Percentiles rank a stretch among this genome's conserved stretches.
These are phyloP conservation scores for Aleiodes sp. DNA, from an alignment of 1,140 invertebrate genomes.

Conservation along the genomic window DNA sequence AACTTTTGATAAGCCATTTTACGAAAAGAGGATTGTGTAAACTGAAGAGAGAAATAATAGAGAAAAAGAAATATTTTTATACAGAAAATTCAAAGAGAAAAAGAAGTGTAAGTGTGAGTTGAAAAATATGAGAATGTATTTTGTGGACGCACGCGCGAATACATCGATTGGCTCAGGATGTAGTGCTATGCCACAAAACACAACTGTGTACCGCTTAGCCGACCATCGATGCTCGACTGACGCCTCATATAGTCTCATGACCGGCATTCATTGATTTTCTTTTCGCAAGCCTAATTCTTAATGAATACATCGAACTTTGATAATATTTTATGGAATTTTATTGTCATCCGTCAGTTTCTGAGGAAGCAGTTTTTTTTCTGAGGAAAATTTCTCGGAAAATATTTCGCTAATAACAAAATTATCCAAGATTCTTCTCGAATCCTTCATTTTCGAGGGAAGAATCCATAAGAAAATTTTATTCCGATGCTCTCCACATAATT, in stretches of 20 bases:
- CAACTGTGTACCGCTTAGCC: slow-evolving; percentile 43
- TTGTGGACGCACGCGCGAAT: slow-evolving; percentile 49
- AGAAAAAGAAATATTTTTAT: slow-evolving; percentile 17
- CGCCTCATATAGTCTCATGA: slow-evolving; percentile 1
- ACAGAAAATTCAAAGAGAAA: background rate
- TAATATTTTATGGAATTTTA: too few species aligned
- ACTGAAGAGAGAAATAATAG: background rate
- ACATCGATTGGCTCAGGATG: slow-evolving; percentile 48
- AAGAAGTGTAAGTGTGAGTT: slow-evolving; percentile 19
- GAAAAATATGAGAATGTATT: slow-evolving; percentile 27
- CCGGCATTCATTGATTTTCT: background rate
- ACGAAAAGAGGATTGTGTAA: background rate
- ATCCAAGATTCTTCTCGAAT: too few species aligned
- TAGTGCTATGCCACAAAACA: slow-evolving; percentile 41
- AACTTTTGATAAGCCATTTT: too few species aligned
- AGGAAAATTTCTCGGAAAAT: too few species aligned
- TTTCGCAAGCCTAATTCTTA: too few species aligned
- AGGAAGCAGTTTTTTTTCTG: too few species aligned
- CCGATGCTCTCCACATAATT: too few species aligned
- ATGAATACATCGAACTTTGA: too few species aligned
- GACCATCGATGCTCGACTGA: slow-evolving; percentile 37
- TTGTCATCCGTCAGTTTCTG: too few species aligned
- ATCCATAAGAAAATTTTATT: too few species aligned
- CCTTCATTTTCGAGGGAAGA: too few species aligned
- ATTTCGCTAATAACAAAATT: too few species aligned